phyloP scores from a whole-genome alignment of 2,888 invertebrate species.

The Sesamia inferens region DNA sequence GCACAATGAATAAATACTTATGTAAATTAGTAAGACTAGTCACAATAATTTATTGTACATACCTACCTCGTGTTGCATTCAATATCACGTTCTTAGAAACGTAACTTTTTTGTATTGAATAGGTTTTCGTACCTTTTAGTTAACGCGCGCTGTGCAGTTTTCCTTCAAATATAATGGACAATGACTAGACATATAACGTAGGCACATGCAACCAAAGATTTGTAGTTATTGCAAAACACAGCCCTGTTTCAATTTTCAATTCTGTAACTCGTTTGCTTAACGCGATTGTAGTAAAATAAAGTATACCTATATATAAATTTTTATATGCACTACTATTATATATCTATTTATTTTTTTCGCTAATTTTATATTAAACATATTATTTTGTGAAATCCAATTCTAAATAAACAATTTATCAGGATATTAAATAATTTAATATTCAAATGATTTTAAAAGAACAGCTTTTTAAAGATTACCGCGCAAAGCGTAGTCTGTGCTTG shows the following conservation, averaged over 20 bases:
- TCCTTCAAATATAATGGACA: conserved; percentile 13
- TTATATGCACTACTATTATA: neutral
- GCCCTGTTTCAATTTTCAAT: neutral
- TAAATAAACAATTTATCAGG: neutral
- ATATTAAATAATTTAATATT: neutral
- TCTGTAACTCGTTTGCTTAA: neutral
- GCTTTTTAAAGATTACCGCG: conserved; percentile 52
- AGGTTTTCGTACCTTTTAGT: neutral
- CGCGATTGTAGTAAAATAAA: neutral
- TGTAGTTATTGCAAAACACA: neutral
- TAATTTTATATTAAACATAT: neutral
- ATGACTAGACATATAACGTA: conserved; percentile 1
- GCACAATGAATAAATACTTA: conserved; percentile 51
- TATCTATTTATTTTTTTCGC: no score
- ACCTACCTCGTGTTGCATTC: conserved; percentile 49
- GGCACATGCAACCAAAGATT: neutral
- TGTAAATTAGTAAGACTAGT: conserved; percentile 52
- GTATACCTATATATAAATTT: neutral
- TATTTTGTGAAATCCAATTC: neutral
- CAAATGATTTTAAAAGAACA: no score
- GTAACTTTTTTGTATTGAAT: conserved; percentile 33
- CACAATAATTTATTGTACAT: conserved; percentile 45
- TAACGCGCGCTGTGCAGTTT: conserved; percentile 13
- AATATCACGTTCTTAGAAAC: conserved; percentile 48
- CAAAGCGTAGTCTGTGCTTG: conserved; percentile 18